phyloP scores from a whole-genome alignment of 2,888 invertebrate species.

The Sinodicranocentrus sp. region DNA sequence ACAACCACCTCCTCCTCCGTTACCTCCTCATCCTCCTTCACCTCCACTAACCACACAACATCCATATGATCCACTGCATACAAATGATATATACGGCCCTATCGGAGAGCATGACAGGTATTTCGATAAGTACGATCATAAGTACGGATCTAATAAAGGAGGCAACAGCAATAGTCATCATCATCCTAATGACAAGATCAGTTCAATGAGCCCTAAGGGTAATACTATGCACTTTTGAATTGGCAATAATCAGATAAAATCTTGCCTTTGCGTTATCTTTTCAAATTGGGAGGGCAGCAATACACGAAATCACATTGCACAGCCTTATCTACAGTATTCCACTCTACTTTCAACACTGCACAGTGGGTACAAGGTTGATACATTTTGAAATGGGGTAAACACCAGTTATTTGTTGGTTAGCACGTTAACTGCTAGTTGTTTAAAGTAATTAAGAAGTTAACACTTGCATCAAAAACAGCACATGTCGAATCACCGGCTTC shows the following conservation, averaged over 20 bases:
- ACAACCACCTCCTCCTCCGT: constrained; percentile 37
- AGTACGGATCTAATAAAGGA: constrained; percentile 37
- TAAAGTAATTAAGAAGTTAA: background rate
- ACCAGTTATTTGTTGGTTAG: too few species aligned
- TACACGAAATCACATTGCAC: too few species aligned
- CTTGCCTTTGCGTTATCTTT: background rate
- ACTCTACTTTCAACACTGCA: too few species aligned
- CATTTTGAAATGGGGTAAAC: background rate
- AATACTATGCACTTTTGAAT: constrained; percentile 37
- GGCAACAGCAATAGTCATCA: constrained; percentile 25
- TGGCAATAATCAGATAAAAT: constrained; percentile 15
- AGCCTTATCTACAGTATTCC: too few species aligned
- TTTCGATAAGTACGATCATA: constrained; percentile 47
- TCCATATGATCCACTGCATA: constrained; percentile 57
- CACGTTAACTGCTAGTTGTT: too few species aligned
- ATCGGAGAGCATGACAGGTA: constrained; percentile 51
- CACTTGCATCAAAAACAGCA: background rate
- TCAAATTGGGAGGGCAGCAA: too few species aligned
- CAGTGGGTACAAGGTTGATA: constrained; percentile 26
- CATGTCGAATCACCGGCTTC: background rate
- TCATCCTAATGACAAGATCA: constrained; percentile 42
- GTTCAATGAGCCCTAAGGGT: constrained; percentile 60
- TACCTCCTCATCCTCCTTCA: constrained; percentile 25
- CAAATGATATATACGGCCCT: constrained; percentile 62
- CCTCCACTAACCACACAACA: constrained; percentile 43